Conservation (phyloP, 2,797 vertebrate species). For the Syngnathus acus region DNA sequence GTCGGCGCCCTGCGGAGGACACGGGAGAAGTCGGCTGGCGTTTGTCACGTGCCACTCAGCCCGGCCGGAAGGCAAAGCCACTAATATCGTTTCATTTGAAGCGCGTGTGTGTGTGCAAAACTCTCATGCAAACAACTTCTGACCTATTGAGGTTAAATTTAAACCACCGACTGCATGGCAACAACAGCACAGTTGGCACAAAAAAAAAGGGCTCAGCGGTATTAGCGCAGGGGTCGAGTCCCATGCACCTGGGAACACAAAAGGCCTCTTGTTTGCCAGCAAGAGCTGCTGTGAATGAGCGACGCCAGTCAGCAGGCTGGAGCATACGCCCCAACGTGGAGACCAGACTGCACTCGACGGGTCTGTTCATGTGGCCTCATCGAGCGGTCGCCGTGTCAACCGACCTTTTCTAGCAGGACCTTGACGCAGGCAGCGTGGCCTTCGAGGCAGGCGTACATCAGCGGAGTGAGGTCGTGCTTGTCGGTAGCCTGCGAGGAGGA, state of each 20-base stretch:
- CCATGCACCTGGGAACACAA: slow-evolving; percentile 20
- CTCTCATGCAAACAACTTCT: slow-evolving; percentile 21
- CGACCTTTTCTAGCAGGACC: slow-evolving; percentile 91
- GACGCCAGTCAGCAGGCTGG: slow-evolving; percentile 14
- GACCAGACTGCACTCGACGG: too few species aligned
- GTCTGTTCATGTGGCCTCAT: too few species aligned
- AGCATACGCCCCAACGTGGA: neutral
- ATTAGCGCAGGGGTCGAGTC: slow-evolving; percentile 27
- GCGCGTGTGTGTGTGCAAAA: slow-evolving; percentile 13
- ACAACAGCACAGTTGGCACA: slow-evolving; percentile 21
- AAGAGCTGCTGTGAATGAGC: slow-evolving; percentile 21
- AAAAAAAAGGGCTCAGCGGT: neutral
- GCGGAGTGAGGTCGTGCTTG: slow-evolving; percentile 87
- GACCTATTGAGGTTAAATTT: slow-evolving; percentile 44
- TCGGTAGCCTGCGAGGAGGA: slow-evolving; percentile 76
- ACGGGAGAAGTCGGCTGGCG: neutral
- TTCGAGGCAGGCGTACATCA: slow-evolving; percentile 85
- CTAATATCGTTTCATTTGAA: too few species aligned
- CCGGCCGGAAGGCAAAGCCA: neutral
- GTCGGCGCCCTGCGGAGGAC: slow-evolving; percentile 66
- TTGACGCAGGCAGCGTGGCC: slow-evolving; percentile 82
- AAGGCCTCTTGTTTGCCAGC: slow-evolving; percentile 25
- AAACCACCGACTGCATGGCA: slow-evolving; percentile 28
- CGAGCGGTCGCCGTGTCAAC: slow-evolving; percentile 4
- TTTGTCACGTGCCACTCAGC: too few species aligned